phyloP scores from a whole-genome alignment of 2,888 invertebrate genomes.

The Lacanobia oleracea region DNA sequence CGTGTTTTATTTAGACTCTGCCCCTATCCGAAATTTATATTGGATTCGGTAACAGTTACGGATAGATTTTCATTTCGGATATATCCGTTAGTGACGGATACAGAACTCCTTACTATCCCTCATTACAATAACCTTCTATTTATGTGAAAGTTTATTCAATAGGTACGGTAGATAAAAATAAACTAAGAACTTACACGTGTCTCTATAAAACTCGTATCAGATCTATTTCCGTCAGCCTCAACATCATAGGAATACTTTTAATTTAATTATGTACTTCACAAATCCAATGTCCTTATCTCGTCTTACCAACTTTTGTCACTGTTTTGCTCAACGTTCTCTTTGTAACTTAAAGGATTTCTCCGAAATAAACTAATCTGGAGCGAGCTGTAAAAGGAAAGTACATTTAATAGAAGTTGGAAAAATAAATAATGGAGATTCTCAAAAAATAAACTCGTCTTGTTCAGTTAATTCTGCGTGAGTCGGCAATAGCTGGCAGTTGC shows the following conservation, averaged over 20 bases:
- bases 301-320: constrained; percentile 50
- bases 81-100: too few species aligned
- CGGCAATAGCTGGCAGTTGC: constrained; percentile 65
- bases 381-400: constrained; percentile 55
- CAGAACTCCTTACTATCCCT: too few species aligned
- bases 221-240: constrained; percentile 8
- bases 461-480: constrained; percentile 50
- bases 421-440: constrained; percentile 45
- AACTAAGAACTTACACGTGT: constrained; percentile 11
- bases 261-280: constrained; percentile 52
- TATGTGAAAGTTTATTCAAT: background rate
- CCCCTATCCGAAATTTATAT: too few species aligned
- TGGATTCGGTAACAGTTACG: too few species aligned
- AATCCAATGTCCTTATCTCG: constrained; percentile 36
- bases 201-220: background rate
- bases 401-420: constrained; percentile 45
- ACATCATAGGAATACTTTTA: constrained; percentile 42
- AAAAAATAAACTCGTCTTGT: constrained; percentile 41
- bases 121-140: too few species aligned
- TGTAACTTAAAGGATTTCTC: constrained; percentile 59
- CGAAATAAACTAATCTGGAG: constrained; percentile 62
- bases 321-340: constrained; percentile 48
- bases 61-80: too few species aligned
- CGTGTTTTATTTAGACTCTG: too few species aligned
- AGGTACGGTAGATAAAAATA: constrained; percentile 6